Evolutionary conservation across 2,888 invertebrate species (phyloP), one percentile per base, ranked within the genome.

Genomic region (Ommatoiulus sabulosus): DNA sequence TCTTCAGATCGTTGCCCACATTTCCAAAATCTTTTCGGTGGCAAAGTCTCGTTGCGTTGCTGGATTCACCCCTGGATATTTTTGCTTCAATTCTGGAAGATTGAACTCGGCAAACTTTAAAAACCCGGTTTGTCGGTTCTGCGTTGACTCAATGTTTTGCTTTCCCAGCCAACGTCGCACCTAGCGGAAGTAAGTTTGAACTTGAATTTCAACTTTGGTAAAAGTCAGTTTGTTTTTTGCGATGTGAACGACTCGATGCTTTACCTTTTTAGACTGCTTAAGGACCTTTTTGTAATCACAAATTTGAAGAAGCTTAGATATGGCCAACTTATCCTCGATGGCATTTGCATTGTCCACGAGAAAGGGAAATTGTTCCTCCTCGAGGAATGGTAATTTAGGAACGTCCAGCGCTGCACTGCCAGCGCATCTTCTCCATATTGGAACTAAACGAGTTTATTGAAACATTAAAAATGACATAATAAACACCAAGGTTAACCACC

Each of bases 351-450:
- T 99, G 48, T 96, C 95, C n/a, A 95, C 94, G 8, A 99, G 93
- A 92, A 99, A 97, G 24, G 94, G 93, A 57, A 97, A 93, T 91
- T 96, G 96, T 87, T 96, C 95, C 72, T 94, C 92, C 88, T 95
- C 95, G 17, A 99, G 94, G 92, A 97, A 99, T 91, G 97, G 96
- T 0, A 96, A 95, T 92, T 97, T 97, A 0, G 95, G 94, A 86
- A 99, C 96, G 91, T 99, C 99, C 91, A 97, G 94, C n/a, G n/a
- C n/a, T n/a, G n/a, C n/a, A n/a, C n/a, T n/a, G n/a, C 99, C 91
- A 97, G 94, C 0, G 97, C 97, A 92, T 98, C 98, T 93, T 98
- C 98, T 0, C 98, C 98, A 91, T 98, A 99, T 24, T 96, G 94
- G 93, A 97, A 98, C 94, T 96, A 0, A 6, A 24, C n/a, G 20